Evolutionary conservation across 2,113 vertebrate species (phyloP), one percentile per base, ranked within the genome.

Genomic region (Benitochromis conjunctus): DNA sequence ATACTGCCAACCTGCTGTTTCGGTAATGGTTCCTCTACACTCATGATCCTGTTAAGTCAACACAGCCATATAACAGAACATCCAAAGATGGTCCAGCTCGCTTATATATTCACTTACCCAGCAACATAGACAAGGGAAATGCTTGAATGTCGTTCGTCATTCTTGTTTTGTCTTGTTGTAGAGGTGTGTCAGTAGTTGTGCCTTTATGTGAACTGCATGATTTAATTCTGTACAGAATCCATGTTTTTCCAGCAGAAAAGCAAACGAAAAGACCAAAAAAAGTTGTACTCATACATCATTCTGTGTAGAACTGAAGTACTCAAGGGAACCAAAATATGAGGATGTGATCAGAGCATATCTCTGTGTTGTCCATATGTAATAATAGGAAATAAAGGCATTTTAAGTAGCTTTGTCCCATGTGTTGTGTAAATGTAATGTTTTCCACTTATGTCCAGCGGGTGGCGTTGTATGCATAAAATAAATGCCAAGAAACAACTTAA

Each of bases 351-450:
- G 85, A 83, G 92, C 92, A 92, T 93, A 92, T 91, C 86, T 93
- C 88, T 95, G 90, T 94, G 91, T 94, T 95, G 89, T 92, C 81
- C 80, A 94, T 36, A 90, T 91, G 89, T 92, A 90, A 96, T 86
- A 92, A 92, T 91, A 94, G 86, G 77, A 95, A 96, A 96, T 96
- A 96, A 96, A 96, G 81, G 71, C 89, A 90, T 95, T 96, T 96
- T 95, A 92, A 92, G 89, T 96, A 95, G 79, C 66, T 74, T 24
- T 85, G 93, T 88, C 26, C 89, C 76, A 76, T 86, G 91, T 94
- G 82, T 69, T 93, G 82, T 94, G 55, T 93, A 74, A 66, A 74
- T 71, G 26, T 9, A 38, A 14, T 86, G 89, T 10, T 66, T 92
- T 64, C 81, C 56, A 43, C 48, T 48, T 74, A 1, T 9, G 58